Evolutionary conservation across 2,888 invertebrate species (phyloP).

Genomic region (Celastrina argiolus): DNA sequence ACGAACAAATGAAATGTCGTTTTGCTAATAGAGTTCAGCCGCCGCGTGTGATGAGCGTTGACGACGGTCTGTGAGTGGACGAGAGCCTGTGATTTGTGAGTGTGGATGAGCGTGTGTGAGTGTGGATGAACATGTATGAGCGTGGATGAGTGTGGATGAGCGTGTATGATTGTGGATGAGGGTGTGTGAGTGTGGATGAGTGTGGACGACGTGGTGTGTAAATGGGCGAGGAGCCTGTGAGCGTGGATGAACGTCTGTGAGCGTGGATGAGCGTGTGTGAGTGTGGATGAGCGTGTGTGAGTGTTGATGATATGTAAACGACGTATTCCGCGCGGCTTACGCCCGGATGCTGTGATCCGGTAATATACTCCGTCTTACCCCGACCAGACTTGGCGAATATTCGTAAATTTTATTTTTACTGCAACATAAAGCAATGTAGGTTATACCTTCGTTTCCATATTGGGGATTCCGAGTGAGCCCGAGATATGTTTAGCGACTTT

Average conservation of each 20-base stretch:
- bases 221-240: too few relatives aligned
- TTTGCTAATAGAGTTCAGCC: constrained; percentile 13
- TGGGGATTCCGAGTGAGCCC: not conserved
- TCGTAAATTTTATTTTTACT: constrained; percentile 19
- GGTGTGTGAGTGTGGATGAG: not conserved
- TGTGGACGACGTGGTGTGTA: too few relatives aligned
- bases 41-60: not conserved
- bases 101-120: too few relatives aligned
- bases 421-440: constrained; percentile 12
- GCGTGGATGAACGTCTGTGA: not conserved
- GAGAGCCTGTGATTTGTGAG: too few relatives aligned
- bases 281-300: not conserved
- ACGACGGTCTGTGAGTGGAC: too few relatives aligned
- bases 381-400: not conserved
- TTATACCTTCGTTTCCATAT: constrained; percentile 3
- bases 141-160: not conserved
- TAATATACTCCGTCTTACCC: constrained; percentile 10
- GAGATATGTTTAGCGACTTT: not conserved
- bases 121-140: too few relatives aligned
- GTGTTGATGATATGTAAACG: not conserved
- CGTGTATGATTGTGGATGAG: not conserved
- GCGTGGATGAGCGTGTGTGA: not conserved
- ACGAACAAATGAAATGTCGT: constrained; percentile 20
- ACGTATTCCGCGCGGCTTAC: not conserved
- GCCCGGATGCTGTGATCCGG: not conserved